A percentile compares a stretch with the other conserved stretches of the same genome.
Evolutionary conservation across 2,113 vertebrate genomes (phyloP).

Genomic region (Erythrolamprus reginae): DNA sequence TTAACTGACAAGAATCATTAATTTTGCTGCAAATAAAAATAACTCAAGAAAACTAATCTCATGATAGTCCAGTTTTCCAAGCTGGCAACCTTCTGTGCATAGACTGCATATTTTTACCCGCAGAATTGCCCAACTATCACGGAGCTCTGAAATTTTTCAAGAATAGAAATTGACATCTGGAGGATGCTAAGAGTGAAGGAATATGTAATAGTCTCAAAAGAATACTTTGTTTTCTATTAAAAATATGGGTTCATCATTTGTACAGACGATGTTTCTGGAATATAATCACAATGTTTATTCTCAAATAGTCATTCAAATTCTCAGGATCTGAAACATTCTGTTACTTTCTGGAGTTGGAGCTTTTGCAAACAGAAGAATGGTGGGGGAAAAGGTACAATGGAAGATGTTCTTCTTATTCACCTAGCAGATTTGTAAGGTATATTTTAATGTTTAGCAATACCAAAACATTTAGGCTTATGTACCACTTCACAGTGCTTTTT

Average conservation of each 20-base stretch:
- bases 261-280: background rate
- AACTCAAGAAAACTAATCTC: too few species aligned
- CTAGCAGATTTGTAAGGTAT: background rate
- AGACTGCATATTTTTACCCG: too few species aligned
- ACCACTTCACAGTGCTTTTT: too few species aligned
- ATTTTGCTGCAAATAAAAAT: too few species aligned
- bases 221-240: background rate
- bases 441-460: background rate
- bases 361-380: background rate
- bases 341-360: background rate
- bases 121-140: too few species aligned
- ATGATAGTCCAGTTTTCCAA: too few species aligned
- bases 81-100: too few species aligned
- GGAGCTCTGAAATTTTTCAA: background rate
- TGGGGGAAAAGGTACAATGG: background rate
- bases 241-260: background rate
- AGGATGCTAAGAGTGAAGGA: too few species aligned
- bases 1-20: too few species aligned
- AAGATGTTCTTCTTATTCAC: background rate
- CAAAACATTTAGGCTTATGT: too few species aligned
- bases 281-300: background rate
- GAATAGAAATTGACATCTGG: background rate
- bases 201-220: background rate
- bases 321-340: background rate
- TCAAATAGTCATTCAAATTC: background rate